Evolutionary conservation across 2,888 invertebrate species (phyloP).

Genomic region (Pandemis corylana): DNA sequence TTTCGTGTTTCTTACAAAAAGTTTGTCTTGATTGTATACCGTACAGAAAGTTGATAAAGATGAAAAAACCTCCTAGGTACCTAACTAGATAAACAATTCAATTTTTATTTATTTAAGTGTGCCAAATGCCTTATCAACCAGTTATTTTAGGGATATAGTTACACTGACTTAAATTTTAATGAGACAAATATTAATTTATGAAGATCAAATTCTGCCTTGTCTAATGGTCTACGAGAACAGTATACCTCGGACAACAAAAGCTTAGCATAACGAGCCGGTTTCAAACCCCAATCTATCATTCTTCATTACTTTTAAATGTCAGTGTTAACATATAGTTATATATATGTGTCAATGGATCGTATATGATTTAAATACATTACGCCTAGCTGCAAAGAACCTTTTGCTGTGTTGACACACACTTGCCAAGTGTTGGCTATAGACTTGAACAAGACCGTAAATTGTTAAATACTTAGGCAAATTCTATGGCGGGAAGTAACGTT

Average conservation of each 20-base stretch:
- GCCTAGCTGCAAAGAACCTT: constrained; percentile 25
- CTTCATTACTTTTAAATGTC: constrained; percentile 54
- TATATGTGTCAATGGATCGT: constrained; percentile 50
- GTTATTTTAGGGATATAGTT: not conserved
- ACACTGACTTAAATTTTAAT: not conserved
- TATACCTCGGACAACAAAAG: not conserved
- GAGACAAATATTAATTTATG: not conserved
- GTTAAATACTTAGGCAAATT: not conserved
- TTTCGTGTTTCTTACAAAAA: no score
- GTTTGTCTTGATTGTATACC: no score
- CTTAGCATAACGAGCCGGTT: constrained; percentile 27
- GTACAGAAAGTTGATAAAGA: no score
- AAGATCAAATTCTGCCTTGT: constrained; percentile 1
- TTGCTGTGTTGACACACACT: constrained; percentile 32
- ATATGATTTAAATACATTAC: constrained; percentile 56
- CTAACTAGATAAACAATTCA: no score
- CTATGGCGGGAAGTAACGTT: constrained; percentile 10
- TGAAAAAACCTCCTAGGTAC: no score
- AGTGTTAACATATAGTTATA: constrained; percentile 47
- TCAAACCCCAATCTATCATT: constrained; percentile 46
- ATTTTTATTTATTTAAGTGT: no score
- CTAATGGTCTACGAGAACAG: constrained; percentile 7
- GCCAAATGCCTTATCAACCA: no score
- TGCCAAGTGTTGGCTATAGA: constrained; percentile 10
- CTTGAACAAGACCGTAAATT: constrained; percentile 4